Evolutionary conservation across 1,140 invertebrate genomes (phyloP), one percentile per base, ranked within the genome.

Genomic region (Nephotettix cincticeps): DNA sequence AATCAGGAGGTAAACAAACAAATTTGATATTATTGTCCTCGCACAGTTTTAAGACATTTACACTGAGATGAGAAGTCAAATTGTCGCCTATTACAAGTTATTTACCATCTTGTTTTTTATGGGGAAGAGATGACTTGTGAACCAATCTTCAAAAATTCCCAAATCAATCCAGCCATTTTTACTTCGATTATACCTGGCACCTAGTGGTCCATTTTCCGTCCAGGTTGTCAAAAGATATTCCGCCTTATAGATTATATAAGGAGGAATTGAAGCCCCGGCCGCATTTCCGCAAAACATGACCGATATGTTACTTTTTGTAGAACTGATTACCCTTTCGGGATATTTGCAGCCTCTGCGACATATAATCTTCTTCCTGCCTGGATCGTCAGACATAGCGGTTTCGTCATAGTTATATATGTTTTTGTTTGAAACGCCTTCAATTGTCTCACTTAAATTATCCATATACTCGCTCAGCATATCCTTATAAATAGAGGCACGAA

Each of bases 321-420:
- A 28, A 54, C 71, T 70, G 27, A 17, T 56, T n/a, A 76, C 72
- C 13, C 43, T 43, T 47, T 75, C 73, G 6, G 67, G 30, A 68
- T 76, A 72, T 40, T 75, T 70, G 3, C 30, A 14, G 13, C 73
- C 73, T 54, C 70, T 45, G 40, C 54, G 66, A 4, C 28, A 21
- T 23, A 75, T 63, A 66, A 73, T 56, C 17, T 71, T 72, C 77
- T 73, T 77, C 68, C 11, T 69, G 72, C 80, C 78, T 0, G 71
- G 72, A 73, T 83, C 77, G 71, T 82, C 81, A 0, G 68, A 73
- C 14, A 81, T 70, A 74, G 82, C 82, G 4, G 81, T 84, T 74
- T 82, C 79, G 72, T 84, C 81, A 74, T 77, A 83, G 72, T 83
- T 84, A 0, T 79, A 68, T 19, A 83, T 79, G 64, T 78, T 76